Base-by-base conservation (phyloP, 35 echinoderm and acorn worm species). In the Holothuria glaberrima region DNA sequence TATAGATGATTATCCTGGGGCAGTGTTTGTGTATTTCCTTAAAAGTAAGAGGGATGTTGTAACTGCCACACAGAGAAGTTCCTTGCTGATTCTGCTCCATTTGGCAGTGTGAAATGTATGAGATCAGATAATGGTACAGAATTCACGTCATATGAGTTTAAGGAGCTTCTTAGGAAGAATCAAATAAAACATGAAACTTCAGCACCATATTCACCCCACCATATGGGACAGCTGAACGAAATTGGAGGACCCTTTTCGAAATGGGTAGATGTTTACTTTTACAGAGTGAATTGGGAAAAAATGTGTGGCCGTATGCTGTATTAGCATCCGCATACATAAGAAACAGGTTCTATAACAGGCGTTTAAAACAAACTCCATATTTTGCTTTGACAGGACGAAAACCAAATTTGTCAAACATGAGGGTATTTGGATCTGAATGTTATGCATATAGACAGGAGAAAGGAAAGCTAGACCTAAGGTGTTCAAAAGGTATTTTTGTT, bases 1-100 rank as follows among this genome's bases (percentile, higher is more conserved):
- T 52, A 78, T 36, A n/a, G 91, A 92, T 54, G 91, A 92, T 65
- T 92, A 48, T 67, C 80, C n/a, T n/a, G n/a, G n/a, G n/a, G n/a
- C n/a, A n/a, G n/a, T n/a, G n/a, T n/a, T n/a, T n/a, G n/a, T n/a
- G n/a, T n/a, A n/a, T n/a, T n/a, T n/a, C n/a, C n/a, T n/a, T n/a
- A n/a, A n/a, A n/a, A n/a, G n/a, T n/a, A n/a, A n/a, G 35, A 88
- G 60, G 44, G 86, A 92, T 62, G 58, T 58, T 6, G 60, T 92
- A 24, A 13, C 38, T 46, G 91, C 91, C n/a, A n/a, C 12, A 92
- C 85, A 24, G 59, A 67, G 22, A 57, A 71, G 20, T 60, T 69
- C 24, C 31, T 71, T 29, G 65, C 24, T 58, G 82, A 48, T 86
- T 33, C 61, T 91, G 48, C 59, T 9, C 56, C 82, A 65, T 86